Conservation (phyloP, 2,113 vertebrate species). For the Leptocoma aspasia region DNA sequence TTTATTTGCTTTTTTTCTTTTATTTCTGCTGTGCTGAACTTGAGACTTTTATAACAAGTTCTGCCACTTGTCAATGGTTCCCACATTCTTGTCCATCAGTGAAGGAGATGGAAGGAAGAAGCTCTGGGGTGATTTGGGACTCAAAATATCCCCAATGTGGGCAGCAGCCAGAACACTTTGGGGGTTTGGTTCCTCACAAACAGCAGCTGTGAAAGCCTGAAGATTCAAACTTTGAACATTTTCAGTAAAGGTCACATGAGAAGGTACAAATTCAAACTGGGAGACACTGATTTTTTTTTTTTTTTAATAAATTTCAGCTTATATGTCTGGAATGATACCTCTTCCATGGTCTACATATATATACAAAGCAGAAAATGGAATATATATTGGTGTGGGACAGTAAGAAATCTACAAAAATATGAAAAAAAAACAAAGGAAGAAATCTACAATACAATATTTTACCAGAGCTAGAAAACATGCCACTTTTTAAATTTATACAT, state of each 20-base stretch:
- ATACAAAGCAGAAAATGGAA: not conserved
- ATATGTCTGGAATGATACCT: not conserved
- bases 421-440: not conserved
- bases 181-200: not conserved
- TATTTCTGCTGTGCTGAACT: not conserved
- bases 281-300: not conserved
- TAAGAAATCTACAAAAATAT: not conserved
- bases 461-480: fast-evolving
- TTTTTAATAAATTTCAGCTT: not conserved
- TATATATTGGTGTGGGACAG: not conserved
- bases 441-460: not conserved
- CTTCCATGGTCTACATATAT: not conserved
- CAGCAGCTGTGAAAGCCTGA: not conserved
- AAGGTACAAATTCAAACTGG: not conserved
- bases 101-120: not conserved
- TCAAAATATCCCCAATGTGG: not conserved
- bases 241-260: not conserved
- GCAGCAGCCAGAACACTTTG: not conserved
- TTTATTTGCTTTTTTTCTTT: fast-evolving
- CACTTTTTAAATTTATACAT: not conserved
- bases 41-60: not conserved
- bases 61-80: not conserved
- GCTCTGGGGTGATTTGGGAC: not conserved
- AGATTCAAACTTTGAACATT: not conserved
- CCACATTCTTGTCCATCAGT: not conserved